Base-by-base conservation (phyloP, 2,113 vertebrate genomes). In the Ceyx cyanopectus region DNA sequence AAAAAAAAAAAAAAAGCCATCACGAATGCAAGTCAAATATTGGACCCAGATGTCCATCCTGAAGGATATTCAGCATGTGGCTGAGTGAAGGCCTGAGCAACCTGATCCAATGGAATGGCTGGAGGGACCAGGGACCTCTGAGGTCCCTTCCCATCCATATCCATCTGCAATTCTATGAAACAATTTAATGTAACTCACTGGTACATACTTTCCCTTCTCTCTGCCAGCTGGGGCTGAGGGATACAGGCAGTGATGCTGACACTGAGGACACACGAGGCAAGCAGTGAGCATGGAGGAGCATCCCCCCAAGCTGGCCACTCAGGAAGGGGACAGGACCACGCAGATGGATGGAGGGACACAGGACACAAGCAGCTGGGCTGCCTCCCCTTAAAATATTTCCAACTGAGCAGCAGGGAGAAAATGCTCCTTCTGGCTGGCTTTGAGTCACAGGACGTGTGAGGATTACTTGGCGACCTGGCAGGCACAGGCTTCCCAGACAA, bases 401-500 rank as follows among this genome's bases (percentile, higher is more conserved):
- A 89, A 63, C 79, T 74, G 82, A 93, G 91, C 90, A 85, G 48
- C 85, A 51, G 3, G 61, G 54, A 83, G 92, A 82, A 82, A 74
- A 46, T 32, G 12, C 61, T 84, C 66, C 69, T 91, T 46, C 87
- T 85, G 89, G 87, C 67, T 80, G 32, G 54, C 17, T 80, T 87
- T 89, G 81, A 95, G 78, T 94, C 93, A 89, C 92, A 87, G 68
- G 90, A 88, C 29, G 5, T 54, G 75, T 69, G 90, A 89, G 89
- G 75, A 85, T 85, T 87, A 73, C 79, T 87, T 41, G 85, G 84
- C 6, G 37, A 85, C 90, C 87, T 73, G 90, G 94, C 63, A 95
- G 86, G 81, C 93, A 66, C 27, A 93, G 51, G 58, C 93, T 89
- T 92, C 70, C 90, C 92, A 92, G 93, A 85, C 81, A 89, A 95